phyloP scores from a whole-genome alignment of 2,888 invertebrate species.

The Parochlus steinenii region DNA sequence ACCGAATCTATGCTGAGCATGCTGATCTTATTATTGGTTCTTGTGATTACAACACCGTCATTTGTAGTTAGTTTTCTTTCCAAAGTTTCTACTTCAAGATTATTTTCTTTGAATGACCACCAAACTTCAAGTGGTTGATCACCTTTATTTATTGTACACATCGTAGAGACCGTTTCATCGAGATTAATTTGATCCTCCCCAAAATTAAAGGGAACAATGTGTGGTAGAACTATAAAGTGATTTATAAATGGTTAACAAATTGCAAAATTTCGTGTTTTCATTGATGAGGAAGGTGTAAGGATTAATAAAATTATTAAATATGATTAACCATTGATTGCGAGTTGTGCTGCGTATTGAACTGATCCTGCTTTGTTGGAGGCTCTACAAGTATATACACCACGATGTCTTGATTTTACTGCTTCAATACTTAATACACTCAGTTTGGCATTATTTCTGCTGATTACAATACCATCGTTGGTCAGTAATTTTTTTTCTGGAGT shows the following conservation, averaged over 20 bases:
- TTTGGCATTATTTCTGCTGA: slow-evolving; percentile 40
- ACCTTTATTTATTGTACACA: slow-evolving; percentile 58
- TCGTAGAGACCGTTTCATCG: slow-evolving; percentile 49
- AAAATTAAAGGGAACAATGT: slow-evolving; percentile 52
- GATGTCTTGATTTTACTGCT: slow-evolving; percentile 40
- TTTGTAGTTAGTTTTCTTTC: slow-evolving; percentile 27
- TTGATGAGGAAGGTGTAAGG: background rate
- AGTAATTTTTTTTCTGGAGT: slow-evolving; percentile 18
- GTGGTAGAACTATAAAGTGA: slow-evolving; percentile 37
- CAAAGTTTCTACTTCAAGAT: too few relatives aligned
- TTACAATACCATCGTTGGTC: slow-evolving; percentile 36
- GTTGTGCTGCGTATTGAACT: slow-evolving; percentile 33
- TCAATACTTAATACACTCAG: slow-evolving; percentile 45
- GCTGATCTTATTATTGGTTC: slow-evolving; percentile 43
- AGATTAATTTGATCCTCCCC: slow-evolving; percentile 52
- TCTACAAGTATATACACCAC: slow-evolving; percentile 44
- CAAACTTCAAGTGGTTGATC: slow-evolving; percentile 60
- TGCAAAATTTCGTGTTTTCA: slow-evolving; percentile 9
- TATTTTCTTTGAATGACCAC: slow-evolving; percentile 43
- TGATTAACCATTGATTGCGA: slow-evolving; percentile 42
- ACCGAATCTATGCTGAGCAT: slow-evolving; percentile 50
- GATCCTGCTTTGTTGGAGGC: slow-evolving; percentile 42
- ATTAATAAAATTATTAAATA: slow-evolving; percentile 10
- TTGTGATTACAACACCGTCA: slow-evolving; percentile 32
- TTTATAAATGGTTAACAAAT: slow-evolving; percentile 4